phyloP scores from a whole-genome alignment of 2,888 invertebrate genomes.

The Cosmopolites sordidus region DNA sequence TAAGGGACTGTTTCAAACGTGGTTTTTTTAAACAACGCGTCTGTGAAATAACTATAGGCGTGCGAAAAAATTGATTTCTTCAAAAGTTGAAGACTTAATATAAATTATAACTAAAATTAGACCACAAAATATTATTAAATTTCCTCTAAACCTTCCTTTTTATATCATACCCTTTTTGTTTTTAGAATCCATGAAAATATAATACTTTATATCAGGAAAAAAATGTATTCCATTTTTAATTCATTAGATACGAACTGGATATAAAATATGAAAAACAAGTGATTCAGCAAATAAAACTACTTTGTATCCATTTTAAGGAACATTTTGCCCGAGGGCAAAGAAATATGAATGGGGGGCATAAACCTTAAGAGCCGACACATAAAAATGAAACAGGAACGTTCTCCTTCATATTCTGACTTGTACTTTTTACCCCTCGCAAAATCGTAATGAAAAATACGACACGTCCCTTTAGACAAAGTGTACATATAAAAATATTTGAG shows the following conservation, averaged over 20 bases:
- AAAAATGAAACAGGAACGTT: slow-evolving; percentile 34
- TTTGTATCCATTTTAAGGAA: slow-evolving; percentile 16
- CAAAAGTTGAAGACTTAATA: too few relatives aligned
- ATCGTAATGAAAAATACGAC: slow-evolving; percentile 38
- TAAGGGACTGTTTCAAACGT: too few relatives aligned
- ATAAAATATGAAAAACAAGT: slow-evolving; percentile 11
- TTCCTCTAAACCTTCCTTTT: too few relatives aligned
- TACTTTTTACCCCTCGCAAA: slow-evolving; percentile 34
- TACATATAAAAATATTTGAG: slow-evolving; percentile 47
- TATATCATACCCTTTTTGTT: too few relatives aligned
- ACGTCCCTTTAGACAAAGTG: slow-evolving; percentile 46
- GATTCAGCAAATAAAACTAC: slow-evolving; percentile 13
- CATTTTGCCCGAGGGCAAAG: slow-evolving; percentile 10
- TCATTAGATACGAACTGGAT: neutral
- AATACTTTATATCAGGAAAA: too few relatives aligned
- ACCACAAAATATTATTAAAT: too few relatives aligned
- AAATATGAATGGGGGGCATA: slow-evolving; percentile 26
- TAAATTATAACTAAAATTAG: too few relatives aligned
- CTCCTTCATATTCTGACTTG: slow-evolving; percentile 35
- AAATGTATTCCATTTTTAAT: neutral
- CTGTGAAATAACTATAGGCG: too few relatives aligned
- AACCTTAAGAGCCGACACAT: slow-evolving; percentile 29
- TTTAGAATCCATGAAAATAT: too few relatives aligned
- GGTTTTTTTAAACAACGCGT: too few relatives aligned
- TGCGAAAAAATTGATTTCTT: too few relatives aligned